Conservation (phyloP, 1,140 invertebrate genomes). For the Vanessa atalanta region DNA sequence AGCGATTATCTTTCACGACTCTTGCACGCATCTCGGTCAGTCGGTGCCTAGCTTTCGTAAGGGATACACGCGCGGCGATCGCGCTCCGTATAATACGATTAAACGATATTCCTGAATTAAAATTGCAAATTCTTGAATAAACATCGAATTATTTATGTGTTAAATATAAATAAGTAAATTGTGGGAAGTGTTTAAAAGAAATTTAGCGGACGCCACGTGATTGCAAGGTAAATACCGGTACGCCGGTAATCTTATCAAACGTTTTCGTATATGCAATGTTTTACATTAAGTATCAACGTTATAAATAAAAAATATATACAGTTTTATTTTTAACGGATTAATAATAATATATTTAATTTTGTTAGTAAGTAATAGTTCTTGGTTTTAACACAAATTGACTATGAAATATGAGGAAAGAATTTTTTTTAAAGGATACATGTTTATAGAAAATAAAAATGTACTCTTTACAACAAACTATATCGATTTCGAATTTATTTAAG, state of each 20-base stretch:
- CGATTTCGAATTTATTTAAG: no score
- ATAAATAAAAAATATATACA: no score
- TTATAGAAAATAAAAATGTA: no score
- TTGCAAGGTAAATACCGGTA: constrained; percentile 43
- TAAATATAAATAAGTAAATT: not conserved
- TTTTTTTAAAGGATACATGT: no score
- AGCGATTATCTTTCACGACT: constrained; percentile 36
- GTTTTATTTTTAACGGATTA: no score
- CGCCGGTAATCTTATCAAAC: constrained; percentile 23
- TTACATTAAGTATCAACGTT: not conserved
- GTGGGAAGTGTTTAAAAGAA: constrained; percentile 9
- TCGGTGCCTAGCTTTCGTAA: constrained; percentile 39
- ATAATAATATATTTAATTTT: no score
- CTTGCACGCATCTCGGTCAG: constrained; percentile 37
- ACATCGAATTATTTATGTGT: constrained; percentile 10
- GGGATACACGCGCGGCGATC: constrained; percentile 26
- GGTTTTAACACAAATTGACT: no score
- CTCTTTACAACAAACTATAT: no score
- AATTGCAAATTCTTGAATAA: constrained; percentile 15
- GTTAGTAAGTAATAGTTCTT: no score
- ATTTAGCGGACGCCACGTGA: constrained; percentile 27
- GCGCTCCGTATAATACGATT: constrained; percentile 23
- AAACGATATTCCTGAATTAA: constrained; percentile 39
- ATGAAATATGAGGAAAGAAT: no score
- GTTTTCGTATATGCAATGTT: constrained; percentile 11